Percentiles rank a stretch among this genome's conserved stretches.
Evolutionary conservation across 1,140 invertebrate genomes (phyloP).

Genomic region (Panulirus ornatus): DNA sequence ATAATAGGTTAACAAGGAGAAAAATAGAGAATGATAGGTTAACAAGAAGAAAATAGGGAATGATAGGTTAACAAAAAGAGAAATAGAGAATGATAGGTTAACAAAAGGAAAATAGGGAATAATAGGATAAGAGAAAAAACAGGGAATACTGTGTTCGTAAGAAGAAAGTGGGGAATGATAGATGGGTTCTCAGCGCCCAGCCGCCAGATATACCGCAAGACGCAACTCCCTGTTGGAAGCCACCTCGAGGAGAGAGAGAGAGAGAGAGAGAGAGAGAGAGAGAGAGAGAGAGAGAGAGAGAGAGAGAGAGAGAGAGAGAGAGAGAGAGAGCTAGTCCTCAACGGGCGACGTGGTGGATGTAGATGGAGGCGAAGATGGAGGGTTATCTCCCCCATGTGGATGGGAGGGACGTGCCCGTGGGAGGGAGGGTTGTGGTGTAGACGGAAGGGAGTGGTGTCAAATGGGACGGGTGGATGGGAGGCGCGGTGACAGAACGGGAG

Average conservation of each 20-base stretch:
- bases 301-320: background rate
- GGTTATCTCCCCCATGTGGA: background rate
- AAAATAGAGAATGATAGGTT: too few species aligned
- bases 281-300: background rate
- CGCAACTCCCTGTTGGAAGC: too few species aligned
- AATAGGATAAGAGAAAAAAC: too few species aligned
- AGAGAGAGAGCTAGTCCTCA: background rate
- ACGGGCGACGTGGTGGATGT: background rate
- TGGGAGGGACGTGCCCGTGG: background rate
- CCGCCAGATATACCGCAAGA: too few species aligned
- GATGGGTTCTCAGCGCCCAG: too few species aligned
- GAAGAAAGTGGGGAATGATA: too few species aligned
- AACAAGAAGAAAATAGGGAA: too few species aligned
- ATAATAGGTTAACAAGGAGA: too few species aligned
- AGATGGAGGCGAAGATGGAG: background rate
- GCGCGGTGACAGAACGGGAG: background rate
- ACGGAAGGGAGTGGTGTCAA: background rate
- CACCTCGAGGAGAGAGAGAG: conserved; percentile 45
- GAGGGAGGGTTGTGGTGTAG: background rate
- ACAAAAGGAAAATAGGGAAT: too few species aligned
- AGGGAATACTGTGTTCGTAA: too few species aligned
- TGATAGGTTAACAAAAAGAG: too few species aligned
- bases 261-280: conserved; percentile 26
- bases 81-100: too few species aligned
- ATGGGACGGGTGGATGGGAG: background rate